phyloP scores from a whole-genome alignment of 2,113 vertebrate genomes.

The Oenanthe melanoleuca region DNA sequence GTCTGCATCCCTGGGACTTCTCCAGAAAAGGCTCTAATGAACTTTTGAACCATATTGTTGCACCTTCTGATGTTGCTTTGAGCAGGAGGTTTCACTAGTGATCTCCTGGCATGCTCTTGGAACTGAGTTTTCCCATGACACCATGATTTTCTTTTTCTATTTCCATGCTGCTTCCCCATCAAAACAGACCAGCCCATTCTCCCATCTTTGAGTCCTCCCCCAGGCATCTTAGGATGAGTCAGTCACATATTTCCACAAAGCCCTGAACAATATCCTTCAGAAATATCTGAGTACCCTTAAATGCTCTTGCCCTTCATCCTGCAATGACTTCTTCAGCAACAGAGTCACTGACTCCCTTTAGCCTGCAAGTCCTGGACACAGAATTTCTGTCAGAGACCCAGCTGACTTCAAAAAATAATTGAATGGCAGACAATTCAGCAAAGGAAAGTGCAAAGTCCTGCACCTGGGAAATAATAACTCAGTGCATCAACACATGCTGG shows the following conservation, averaged over 20 bases:
- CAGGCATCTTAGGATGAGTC: not conserved
- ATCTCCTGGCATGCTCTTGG: not conserved
- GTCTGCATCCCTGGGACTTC: not conserved
- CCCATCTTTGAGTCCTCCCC: not conserved
- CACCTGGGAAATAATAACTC: not conserved
- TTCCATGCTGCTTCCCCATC: not conserved
- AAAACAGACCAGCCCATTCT: not conserved
- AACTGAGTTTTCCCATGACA: not conserved
- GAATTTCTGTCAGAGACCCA: not conserved
- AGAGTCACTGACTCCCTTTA: not conserved
- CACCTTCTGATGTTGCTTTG: not conserved
- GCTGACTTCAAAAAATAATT: not conserved
- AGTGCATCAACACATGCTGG: not conserved
- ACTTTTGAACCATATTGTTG: not conserved
- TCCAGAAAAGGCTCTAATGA: not conserved
- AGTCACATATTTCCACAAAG: not conserved
- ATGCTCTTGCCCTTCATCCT: fast-evolving
- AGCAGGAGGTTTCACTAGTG: not conserved
- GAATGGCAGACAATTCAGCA: not conserved
- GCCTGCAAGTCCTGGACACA: not conserved
- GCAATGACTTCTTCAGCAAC: fast-evolving
- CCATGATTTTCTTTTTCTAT: not conserved
- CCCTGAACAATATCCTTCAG: not conserved
- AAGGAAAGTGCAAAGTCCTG: not conserved
- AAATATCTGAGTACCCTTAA: not conserved